Evolutionary conservation across 2,113 vertebrate genomes (phyloP), one percentile per base, ranked within the genome.

Genomic region (Paraplagusia blochii): DNA sequence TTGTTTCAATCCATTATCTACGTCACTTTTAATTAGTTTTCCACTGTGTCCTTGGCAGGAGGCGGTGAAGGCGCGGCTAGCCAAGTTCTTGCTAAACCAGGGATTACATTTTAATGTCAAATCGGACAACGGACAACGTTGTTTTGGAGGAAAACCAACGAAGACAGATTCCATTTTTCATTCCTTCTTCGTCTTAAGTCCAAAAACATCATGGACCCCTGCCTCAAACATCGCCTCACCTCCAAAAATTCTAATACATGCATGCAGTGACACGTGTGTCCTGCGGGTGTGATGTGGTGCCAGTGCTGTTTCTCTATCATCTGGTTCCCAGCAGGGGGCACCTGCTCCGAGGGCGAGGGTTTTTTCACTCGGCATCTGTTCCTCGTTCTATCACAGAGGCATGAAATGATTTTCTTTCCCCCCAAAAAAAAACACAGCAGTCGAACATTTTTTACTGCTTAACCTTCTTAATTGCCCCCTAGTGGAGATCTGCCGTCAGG

Each of bases 321-420:
- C 83, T 84, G 75, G 77, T 79, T 75, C 74, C 7, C 72, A 77
- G 68, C 33, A 7, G 76, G 82, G 61, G 49, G 52, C 74, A 69
- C 68, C 79, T 60, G 80, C 70, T 66, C 0, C 11, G 40, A 53
- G 47, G 18, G 53, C 53, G 73, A 75, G 60, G 22, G 22, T 6
- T 73, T 66, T 65, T 75, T 58, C 63, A 64, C 61, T 44, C 50
- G 33, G 58, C 78, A 78, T 76, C 82, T 79, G 72, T 72, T 58
- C 38, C 38, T 40, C 38, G 10, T 40, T 40, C 13, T 13, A 40
- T 12, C 11, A 40, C 4, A 40, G 13, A 40, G 11, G 7, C 9
- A 40, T 15, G 46, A 17, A 58, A 59, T 10, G 11, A 11, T 40
- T 40, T 43, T 13, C n/a, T 43, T 13, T 15, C n/a, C 11, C 14